Evolutionary conservation across 1,140 invertebrate species (phyloP).

Genomic region (Watersipora subatra): DNA sequence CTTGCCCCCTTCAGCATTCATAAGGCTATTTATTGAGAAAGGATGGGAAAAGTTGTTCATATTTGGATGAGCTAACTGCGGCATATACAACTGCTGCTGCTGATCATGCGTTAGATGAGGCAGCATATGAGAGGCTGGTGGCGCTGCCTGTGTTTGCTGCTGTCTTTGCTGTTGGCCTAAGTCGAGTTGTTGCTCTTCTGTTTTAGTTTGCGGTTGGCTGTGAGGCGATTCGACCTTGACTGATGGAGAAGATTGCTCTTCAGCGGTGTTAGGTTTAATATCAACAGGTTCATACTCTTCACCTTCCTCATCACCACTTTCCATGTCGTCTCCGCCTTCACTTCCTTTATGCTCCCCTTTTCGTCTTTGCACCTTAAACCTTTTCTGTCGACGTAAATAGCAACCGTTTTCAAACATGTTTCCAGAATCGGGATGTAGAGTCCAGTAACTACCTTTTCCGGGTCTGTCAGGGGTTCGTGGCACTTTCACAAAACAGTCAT

Average conservation of each 20-base stretch:
- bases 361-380: slow-evolving; percentile 47
- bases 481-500: slow-evolving; percentile 93
- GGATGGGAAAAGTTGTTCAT: slow-evolving; percentile 50
- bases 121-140: not conserved
- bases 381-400: slow-evolving; percentile 80
- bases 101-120: not conserved
- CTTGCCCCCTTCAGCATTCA: slow-evolving; percentile 27
- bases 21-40: slow-evolving; percentile 61
- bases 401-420: slow-evolving; percentile 99
- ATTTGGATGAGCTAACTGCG: slow-evolving; percentile 17
- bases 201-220: not conserved
- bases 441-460: slow-evolving; percentile 75
- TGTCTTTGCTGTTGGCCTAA: not conserved
- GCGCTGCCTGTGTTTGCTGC: not conserved
- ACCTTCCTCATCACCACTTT: slow-evolving; percentile 9
- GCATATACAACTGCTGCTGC: slow-evolving; percentile 22
- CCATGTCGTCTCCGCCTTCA: slow-evolving; percentile 11
- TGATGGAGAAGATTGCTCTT: too few species aligned
- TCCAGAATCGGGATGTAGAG: slow-evolving; percentile 82
- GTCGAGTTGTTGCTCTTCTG: not conserved
- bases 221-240: not conserved
- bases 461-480: slow-evolving; percentile 45
- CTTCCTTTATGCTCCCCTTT: slow-evolving; percentile 3
- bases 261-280: not conserved
- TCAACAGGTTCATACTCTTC: not conserved